A percentile compares a stretch with the other conserved stretches of the same genome.
These are phyloP conservation scores for Erannis defoliaria DNA, from an alignment of 2,888 invertebrate genomes.

Conservation along the genomic window DNA sequence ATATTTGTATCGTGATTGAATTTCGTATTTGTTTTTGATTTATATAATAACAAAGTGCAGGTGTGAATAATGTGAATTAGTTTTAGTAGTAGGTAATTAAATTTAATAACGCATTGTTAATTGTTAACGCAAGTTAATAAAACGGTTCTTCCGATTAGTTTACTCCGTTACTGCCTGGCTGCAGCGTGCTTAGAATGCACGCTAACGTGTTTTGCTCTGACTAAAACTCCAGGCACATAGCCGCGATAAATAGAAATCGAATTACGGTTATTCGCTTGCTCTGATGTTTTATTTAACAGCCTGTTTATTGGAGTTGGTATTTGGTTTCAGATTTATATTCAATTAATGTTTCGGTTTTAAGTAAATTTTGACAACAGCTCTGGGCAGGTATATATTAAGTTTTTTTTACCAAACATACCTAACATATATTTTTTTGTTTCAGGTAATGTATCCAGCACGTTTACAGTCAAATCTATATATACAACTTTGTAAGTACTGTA, in stretches of 20 bases:
- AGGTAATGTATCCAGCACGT: background rate
- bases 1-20: too few species aligned
- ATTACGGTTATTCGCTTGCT: slow-evolving; percentile 8
- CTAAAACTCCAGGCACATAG: slow-evolving; percentile 54
- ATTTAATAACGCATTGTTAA: too few species aligned
- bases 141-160: background rate
- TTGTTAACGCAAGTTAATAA: too few species aligned
- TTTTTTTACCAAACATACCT: too few species aligned
- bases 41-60: too few species aligned
- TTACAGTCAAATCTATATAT: background rate
- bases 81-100: too few species aligned
- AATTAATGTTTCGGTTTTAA: background rate
- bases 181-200: background rate
- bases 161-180: slow-evolving; percentile 25
- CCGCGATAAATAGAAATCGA: slow-evolving; percentile 20
- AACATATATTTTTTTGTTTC: background rate
- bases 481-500: too few species aligned
- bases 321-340: background rate
- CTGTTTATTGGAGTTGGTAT: too few species aligned
- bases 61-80: too few species aligned
- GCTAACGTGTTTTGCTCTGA: slow-evolving; percentile 48
- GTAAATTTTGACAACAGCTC: too few species aligned
- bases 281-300: background rate
- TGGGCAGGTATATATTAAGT: too few species aligned
- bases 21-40: too few species aligned